Evolutionary conservation across 2,888 invertebrate species (phyloP).

Genomic region (Chouioia cunea): DNA sequence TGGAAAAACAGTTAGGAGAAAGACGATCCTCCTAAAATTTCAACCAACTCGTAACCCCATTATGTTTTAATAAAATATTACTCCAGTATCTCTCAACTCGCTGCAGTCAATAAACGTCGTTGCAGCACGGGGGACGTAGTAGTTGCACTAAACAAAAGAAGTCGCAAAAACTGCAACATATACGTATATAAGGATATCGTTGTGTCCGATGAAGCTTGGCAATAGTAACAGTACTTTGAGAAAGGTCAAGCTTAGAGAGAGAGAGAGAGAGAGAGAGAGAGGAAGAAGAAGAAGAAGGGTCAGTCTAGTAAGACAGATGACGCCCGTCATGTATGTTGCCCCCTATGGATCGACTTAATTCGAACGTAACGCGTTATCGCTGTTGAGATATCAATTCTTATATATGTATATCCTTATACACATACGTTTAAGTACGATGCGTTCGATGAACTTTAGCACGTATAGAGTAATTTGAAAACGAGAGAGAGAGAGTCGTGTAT

Average conservation of each 20-base stretch:
- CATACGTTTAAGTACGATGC: neutral
- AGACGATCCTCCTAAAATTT: no score
- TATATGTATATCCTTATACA: no score
- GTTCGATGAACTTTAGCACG: neutral
- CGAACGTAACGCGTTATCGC: slow-evolving; percentile 17
- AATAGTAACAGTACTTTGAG: no score
- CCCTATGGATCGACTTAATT: slow-evolving; percentile 49
- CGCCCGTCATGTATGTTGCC: slow-evolving; percentile 42
- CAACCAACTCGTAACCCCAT: no score
- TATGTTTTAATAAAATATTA: no score
- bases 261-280: neutral
- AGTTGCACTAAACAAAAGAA: no score
- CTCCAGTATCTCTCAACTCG: no score
- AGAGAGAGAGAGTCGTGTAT: slow-evolving; percentile 3
- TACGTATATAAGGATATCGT: slow-evolving; percentile 1
- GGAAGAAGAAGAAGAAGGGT: slow-evolving; percentile 3
- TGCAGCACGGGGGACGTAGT: no score
- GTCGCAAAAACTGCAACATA: no score
- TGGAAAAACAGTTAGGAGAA: no score
- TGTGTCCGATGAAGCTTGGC: neutral
- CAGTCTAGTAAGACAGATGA: slow-evolving; percentile 36
- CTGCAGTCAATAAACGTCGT: no score
- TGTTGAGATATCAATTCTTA: no score
- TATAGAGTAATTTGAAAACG: neutral
- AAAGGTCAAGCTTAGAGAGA: neutral